phyloP scores from a whole-genome alignment of 2,797 vertebrate genomes.

The Margarornis squamiger region DNA sequence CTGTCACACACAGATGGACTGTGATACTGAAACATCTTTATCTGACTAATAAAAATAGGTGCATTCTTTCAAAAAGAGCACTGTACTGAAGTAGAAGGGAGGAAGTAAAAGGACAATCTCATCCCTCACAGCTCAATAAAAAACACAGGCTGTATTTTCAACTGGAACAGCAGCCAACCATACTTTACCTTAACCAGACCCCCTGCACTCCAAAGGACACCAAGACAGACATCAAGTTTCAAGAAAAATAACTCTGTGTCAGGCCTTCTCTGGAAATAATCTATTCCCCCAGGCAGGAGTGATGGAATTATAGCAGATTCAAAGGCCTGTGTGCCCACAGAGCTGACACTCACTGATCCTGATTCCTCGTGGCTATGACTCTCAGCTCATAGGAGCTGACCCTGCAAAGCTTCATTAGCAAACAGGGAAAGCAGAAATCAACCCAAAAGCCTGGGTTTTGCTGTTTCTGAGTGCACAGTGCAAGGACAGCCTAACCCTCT shows the following conservation, averaged over 20 bases:
- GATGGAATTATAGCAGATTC: background rate
- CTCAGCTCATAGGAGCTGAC: background rate
- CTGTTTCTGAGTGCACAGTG: background rate
- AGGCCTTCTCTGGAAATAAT: background rate
- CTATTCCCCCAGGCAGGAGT: background rate
- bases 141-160: background rate
- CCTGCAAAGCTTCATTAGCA: background rate
- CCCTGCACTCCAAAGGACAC: background rate
- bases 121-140: background rate
- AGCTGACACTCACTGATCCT: background rate
- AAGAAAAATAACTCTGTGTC: background rate
- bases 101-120: background rate
- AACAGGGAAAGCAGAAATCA: background rate
- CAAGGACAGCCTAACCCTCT: background rate
- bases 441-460: background rate
- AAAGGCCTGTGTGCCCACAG: background rate
- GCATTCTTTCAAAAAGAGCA: background rate
- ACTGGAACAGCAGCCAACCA: background rate
- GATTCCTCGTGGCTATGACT: background rate
- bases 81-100: background rate
- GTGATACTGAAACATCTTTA: background rate
- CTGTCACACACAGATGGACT: background rate
- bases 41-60: background rate
- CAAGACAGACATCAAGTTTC: background rate
- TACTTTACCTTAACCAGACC: background rate